Evolutionary conservation across 2,113 vertebrate species (phyloP).

Genomic region (Mionectes macconnelli): DNA sequence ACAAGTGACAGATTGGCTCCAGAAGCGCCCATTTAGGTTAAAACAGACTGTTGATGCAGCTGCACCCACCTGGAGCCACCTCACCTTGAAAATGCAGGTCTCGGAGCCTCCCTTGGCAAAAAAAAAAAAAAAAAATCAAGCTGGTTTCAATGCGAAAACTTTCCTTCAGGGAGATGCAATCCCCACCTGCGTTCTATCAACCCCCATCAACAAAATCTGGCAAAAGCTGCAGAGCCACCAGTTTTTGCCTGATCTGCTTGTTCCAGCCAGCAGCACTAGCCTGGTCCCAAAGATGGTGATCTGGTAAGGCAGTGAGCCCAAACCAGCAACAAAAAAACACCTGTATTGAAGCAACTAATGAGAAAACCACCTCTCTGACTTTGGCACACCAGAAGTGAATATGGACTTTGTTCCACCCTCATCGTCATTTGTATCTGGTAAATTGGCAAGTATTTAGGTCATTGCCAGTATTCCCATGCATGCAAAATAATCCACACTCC

Average conservation of each 20-base stretch:
- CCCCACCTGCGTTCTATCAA: not conserved
- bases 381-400: slow-evolving; percentile 21
- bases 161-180: not conserved
- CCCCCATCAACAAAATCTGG: not conserved
- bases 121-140: not conserved
- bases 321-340: not conserved
- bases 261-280: not conserved
- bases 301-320: not conserved
- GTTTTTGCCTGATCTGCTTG: not conserved
- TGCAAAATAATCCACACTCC: accelerated
- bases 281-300: not conserved
- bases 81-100: not conserved
- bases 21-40: not conserved
- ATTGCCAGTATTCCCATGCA: not conserved
- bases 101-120: not conserved
- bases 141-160: not conserved
- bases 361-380: slow-evolving; percentile 10
- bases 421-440: not conserved
- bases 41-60: not conserved
- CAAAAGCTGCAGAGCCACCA: not conserved
- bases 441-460: not conserved
- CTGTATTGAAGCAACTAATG: not conserved
- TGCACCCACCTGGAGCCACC: not conserved
- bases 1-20: not conserved
- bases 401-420: not conserved